Percentiles rank a stretch among this genome's conserved stretches.
Evolutionary conservation across 2,797 vertebrate species (phyloP).

Genomic region (Oreochromis mossambicus): DNA sequence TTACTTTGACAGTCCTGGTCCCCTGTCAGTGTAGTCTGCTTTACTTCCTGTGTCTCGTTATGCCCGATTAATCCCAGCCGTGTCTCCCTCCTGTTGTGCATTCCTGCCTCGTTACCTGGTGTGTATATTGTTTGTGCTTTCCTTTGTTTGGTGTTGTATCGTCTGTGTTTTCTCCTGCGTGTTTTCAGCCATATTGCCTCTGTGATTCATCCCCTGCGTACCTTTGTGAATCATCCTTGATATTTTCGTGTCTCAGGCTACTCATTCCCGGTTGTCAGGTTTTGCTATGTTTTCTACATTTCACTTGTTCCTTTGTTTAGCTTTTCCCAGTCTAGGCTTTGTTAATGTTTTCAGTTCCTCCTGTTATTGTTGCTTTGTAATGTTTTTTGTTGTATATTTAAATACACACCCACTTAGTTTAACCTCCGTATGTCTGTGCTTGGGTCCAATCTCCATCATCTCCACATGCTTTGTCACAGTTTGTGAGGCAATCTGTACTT

Average conservation of each 20-base stretch:
- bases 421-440: background rate
- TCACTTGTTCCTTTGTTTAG: background rate
- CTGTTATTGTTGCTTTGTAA: background rate
- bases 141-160: accelerated
- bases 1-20: background rate
- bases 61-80: background rate
- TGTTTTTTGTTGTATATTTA: background rate
- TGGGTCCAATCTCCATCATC: background rate
- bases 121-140: background rate
- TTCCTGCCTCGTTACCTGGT: background rate
- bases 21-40: background rate
- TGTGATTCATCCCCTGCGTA: background rate
- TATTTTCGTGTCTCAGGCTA: background rate
- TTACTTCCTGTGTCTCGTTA: background rate
- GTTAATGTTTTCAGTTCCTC: background rate
- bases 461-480: background rate
- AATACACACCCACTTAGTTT: background rate
- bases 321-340: background rate
- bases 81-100: background rate
- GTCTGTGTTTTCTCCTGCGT: background rate
- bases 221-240: background rate
- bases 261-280: background rate
- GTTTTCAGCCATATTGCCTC: background rate
- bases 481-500: background rate
- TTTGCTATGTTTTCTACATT: background rate